Evolutionary conservation across 2,888 invertebrate species (phyloP), one percentile per base, ranked within the genome.

Genomic region (Eilema sororculum): DNA sequence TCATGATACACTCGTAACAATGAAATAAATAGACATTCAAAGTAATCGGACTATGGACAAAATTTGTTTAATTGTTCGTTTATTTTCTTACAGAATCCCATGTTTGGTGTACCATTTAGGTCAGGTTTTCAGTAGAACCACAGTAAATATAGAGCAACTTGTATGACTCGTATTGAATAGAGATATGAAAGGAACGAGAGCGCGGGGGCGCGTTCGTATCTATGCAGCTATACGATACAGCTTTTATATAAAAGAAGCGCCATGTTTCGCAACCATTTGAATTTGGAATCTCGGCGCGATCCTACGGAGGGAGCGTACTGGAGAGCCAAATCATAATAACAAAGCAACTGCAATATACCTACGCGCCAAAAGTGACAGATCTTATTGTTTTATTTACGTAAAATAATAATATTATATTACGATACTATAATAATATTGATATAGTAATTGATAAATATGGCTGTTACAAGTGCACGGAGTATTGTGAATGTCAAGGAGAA

Each of bases 201-300:
- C 88, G 92, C 88, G 89, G 90, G 91, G 90, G 91, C 90, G 91
- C 87, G 80, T 85, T 86, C 84, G 76, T 84, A 63, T 73, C 75
- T 82, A 82, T 52, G 52, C 52, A 52, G 74, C 83, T 84, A 86
- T 78, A 75, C 82, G 75, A 76, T 82, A 86, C 82, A 85, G 87
- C 87, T 90, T 91, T 90, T 91, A 93, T 94, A 94, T 94, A 95
- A 93, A 92, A 86, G 93, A 92, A 91, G 90, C 92, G 90, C 84
- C 86, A 86, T 83, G 88, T 93, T 92, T 93, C 90, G 89, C 90
- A 93, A 93, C 85, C 94, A 94, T 93, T 94, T 90, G 85, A 90
- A 89, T 87, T 93, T 93, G 88, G 91, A 94, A 89, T 93, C 94
- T 94, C 91, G 90, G 66, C 88, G 93, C 91, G 92, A 87, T 90